Percentiles rank a stretch among this genome's conserved stretches.
Evolutionary conservation across 2,113 vertebrate species (phyloP).

Genomic region (Antechinus stuartii): DNA sequence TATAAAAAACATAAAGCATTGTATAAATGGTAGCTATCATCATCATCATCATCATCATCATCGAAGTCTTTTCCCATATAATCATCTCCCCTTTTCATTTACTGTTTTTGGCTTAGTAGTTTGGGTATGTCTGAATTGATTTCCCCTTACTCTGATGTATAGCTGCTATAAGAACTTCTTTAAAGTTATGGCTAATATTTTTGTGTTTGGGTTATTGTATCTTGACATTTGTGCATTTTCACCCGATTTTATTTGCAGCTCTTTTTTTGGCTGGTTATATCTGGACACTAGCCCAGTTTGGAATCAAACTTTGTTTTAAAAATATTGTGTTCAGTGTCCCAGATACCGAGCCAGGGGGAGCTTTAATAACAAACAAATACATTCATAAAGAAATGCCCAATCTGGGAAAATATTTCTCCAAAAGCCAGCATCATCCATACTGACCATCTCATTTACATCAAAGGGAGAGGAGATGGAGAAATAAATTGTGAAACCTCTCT

Average conservation of each 20-base stretch:
- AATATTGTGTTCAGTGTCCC: conserved; percentile 45
- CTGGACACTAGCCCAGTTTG: conserved; percentile 36
- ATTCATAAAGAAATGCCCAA: conserved; percentile 58
- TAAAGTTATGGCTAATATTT: conserved; percentile 17
- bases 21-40: neutral
- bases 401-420: conserved; percentile 61
- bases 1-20: neutral
- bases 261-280: conserved; percentile 36
- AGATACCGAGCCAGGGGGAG: conserved; percentile 25
- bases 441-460: conserved; percentile 45
- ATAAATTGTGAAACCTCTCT: conserved; percentile 36
- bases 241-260: conserved; percentile 31
- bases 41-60: neutral
- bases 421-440: conserved; percentile 46
- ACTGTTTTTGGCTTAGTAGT: conserved; percentile 1
- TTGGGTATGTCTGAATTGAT: conserved; percentile 5
- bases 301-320: conserved; percentile 66
- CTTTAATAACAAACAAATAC: conserved; percentile 60
- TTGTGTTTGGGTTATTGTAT: conserved; percentile 19
- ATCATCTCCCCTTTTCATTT: neutral
- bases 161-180: neutral
- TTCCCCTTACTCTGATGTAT: conserved; percentile 22
- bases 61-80: neutral
- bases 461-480: conserved; percentile 23
- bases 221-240: conserved; percentile 45